A percentile compares a stretch with the other conserved stretches of the same genome.
These are phyloP conservation scores for Bombus polaris DNA, from an alignment of 1,140 invertebrate genomes.

Conservation along the genomic window DNA sequence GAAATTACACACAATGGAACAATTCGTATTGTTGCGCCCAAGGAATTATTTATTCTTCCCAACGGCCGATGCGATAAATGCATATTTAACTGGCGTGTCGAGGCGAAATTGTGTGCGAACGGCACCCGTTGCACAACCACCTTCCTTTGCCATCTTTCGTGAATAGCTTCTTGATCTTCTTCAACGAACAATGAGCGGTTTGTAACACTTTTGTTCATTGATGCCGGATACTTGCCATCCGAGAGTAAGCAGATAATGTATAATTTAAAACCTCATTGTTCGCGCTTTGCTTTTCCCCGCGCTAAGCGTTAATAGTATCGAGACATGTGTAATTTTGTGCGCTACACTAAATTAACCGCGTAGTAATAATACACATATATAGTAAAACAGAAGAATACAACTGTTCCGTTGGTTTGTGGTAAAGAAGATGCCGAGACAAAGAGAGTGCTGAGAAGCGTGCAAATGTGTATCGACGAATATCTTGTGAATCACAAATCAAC, in stretches of 20 bases:
- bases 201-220: slow-evolving; percentile 39
- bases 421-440: too few species aligned
- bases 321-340: too few species aligned
- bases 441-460: too few species aligned
- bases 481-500: too few species aligned
- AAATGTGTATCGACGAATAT: too few species aligned
- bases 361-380: too few species aligned
- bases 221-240: slow-evolving; percentile 8
- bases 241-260: background rate
- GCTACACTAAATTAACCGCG: too few species aligned
- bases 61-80: slow-evolving; percentile 31
- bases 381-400: too few species aligned
- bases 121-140: slow-evolving; percentile 36
- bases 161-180: slow-evolving; percentile 33
- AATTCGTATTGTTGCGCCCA: slow-evolving; percentile 43
- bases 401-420: too few species aligned
- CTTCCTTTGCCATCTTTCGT: slow-evolving; percentile 8
- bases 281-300: too few species aligned
- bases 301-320: too few species aligned
- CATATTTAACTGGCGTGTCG: slow-evolving; percentile 33
- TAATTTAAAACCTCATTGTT: background rate
- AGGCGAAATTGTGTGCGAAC: slow-evolving; percentile 16
- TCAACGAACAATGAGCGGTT: slow-evolving; percentile 38
- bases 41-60: slow-evolving; percentile 51
- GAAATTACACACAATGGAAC: slow-evolving; percentile 47